Evolutionary conservation across 2,797 vertebrate species (phyloP).

Genomic region (Takifugu ocellatus): DNA sequence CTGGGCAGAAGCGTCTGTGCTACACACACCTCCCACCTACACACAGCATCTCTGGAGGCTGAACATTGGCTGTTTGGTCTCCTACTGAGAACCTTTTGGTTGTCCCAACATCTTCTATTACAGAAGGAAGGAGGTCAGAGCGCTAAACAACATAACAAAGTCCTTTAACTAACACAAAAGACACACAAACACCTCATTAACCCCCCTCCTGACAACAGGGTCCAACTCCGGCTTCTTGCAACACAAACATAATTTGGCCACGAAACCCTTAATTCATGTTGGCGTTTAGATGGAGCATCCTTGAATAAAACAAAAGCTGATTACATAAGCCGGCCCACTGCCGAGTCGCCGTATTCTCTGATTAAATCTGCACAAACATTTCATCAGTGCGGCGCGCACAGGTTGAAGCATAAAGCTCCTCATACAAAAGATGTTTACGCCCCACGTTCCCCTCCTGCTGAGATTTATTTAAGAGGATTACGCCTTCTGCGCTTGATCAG

Average conservation of each 20-base stretch:
- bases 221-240: constrained; percentile 43
- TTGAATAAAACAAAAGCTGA: constrained; percentile 9
- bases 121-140: too few relatives aligned
- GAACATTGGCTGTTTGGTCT: too few relatives aligned
- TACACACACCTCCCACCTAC: too few relatives aligned
- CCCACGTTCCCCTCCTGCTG: neutral
- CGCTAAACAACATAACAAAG: constrained; percentile 17
- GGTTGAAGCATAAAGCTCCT: neutral
- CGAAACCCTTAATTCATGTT: neutral
- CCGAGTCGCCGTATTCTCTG: neutral
- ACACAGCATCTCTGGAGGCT: too few relatives aligned
- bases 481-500: neutral
- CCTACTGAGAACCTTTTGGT: too few relatives aligned
- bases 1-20: too few relatives aligned
- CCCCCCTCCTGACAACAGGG: constrained; percentile 1
- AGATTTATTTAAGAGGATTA: constrained; percentile 15
- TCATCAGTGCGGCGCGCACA: neutral
- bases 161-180: constrained; percentile 53
- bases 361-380: neutral
- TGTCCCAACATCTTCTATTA: too few relatives aligned
- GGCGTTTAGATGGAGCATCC: neutral
- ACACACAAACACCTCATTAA: constrained; percentile 25
- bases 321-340: neutral
- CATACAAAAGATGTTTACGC: constrained; percentile 9
- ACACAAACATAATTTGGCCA: neutral